Base-by-base conservation (phyloP, 2,888 invertebrate species). In the Prenolepis imparis region DNA sequence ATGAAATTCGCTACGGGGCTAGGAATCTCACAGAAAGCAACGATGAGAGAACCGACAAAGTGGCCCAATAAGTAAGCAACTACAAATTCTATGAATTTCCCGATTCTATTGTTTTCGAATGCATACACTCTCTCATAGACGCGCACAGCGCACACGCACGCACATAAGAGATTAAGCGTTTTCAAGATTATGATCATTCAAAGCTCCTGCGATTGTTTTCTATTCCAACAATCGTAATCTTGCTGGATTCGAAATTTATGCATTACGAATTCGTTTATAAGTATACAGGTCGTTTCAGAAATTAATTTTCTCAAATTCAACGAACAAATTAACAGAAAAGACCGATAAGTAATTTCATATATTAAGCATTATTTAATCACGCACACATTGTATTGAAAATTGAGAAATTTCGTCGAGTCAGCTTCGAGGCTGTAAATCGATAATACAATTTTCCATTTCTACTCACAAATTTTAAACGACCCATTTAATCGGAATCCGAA, bases 41-140 rank as follows among this genome's bases (percentile, higher is more conserved):
- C 77, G 21, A 77, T 32, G 28, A 59, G 41, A 44, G 70, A 77
- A 57, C 67, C 67, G 41, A 68, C 32, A 41, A 70, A 70, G 44
- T 59, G 44, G 70, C 48, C 36, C 78, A 70, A 70, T 70, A 80
- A 80, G 59, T 70, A 80, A 80, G 59, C 59, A 78, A 70, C 57
- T 70, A 68, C 18, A 78, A 68, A 59, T 57, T 78, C 72, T 78
- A 68, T 44, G 57, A 78, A 36, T 68, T 41, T 78, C 59, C 32
- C 57, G 57, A 59, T 59, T 21, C 78, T 24, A 80, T 80, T 80
- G 70, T 70, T 70, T 32, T 28, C 78, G 44, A 59, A 18, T 59
- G 57, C 21, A 8, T 52, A n/a, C 48, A 48, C n/a, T 2, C n/a
- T 2, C 28, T 28, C 44, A 44, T 15, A 44, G 12, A 44, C 44